Evolutionary conservation across 1,140 invertebrate genomes (phyloP).

Genomic region (Drosophila ficusphila): DNA sequence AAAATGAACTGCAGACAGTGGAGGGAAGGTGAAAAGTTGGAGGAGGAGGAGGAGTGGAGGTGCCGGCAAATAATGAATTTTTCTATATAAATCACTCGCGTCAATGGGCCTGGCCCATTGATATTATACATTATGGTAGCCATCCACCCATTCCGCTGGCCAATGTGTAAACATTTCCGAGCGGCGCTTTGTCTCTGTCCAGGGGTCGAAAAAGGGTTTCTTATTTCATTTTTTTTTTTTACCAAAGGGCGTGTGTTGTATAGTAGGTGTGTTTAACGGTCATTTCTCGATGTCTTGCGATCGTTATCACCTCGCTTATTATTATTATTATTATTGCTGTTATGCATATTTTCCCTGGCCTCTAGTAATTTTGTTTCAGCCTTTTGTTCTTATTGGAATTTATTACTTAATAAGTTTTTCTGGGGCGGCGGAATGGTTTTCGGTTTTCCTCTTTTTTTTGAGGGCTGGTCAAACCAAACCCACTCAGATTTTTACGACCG

Average conservation of each 20-base stretch:
- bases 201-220: conserved; percentile 62
- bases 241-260: conserved; percentile 45
- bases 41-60: conserved; percentile 4
- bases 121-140: no score
- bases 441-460: conserved; percentile 2
- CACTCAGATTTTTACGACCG: conserved; percentile 66
- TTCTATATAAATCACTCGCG: conserved; percentile 79
- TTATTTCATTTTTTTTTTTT: no score
- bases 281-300: conserved; percentile 80
- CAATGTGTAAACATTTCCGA: conserved; percentile 55
- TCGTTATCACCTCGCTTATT: conserved; percentile 73
- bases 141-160: conserved; percentile 4
- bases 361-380: conserved; percentile 33
- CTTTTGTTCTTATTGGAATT: conserved; percentile 78
- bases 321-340: conserved; percentile 69
- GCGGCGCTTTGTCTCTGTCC: conserved; percentile 50
- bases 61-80: conserved; percentile 77
- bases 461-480: not conserved
- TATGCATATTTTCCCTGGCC: conserved; percentile 50
- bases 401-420: conserved; percentile 82
- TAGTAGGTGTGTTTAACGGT: conserved; percentile 79
- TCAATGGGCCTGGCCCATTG: conserved; percentile 76
- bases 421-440: conserved; percentile 49
- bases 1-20: conserved; percentile 50
- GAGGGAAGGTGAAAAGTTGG: not conserved